phyloP scores from a whole-genome alignment of 1,140 invertebrate species.

The Drosophila hydei region DNA sequence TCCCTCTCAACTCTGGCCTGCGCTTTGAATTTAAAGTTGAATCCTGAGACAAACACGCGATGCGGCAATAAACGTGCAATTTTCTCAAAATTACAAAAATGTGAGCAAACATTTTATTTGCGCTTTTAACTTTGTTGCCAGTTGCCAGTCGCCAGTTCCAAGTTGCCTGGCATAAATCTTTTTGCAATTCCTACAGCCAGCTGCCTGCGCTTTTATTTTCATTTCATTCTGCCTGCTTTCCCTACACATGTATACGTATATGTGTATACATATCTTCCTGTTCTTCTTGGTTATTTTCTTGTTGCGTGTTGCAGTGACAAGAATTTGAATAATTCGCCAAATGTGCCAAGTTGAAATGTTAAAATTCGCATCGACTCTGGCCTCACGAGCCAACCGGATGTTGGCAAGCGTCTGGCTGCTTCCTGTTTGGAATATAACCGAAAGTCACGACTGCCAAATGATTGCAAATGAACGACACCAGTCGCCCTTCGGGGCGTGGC shows the following conservation, averaged over 20 bases:
- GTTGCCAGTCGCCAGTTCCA: conserved; percentile 18
- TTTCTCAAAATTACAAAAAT: conserved; percentile 78
- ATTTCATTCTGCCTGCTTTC: conserved; percentile 50
- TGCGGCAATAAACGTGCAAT: conserved; percentile 73
- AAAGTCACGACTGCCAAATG: conserved; percentile 78
- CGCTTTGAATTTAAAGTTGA: conserved; percentile 55
- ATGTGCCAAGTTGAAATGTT: conserved; percentile 83
- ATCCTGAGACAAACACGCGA: conserved; percentile 47
- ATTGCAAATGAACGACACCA: conserved; percentile 75
- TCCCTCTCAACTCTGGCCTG: not conserved
- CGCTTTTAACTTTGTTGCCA: conserved; percentile 63
- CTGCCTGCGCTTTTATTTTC: conserved; percentile 39
- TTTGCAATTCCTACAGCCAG: conserved; percentile 59
- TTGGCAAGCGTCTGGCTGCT: conserved; percentile 72
- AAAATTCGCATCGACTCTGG: conserved; percentile 70
- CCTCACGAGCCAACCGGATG: conserved; percentile 46
- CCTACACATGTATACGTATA: not conserved
- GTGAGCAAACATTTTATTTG: conserved; percentile 80
- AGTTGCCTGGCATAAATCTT: conserved; percentile 62
- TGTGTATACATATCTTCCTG: not conserved
- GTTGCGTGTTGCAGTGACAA: conserved; percentile 70
- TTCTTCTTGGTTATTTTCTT: conserved; percentile 23
- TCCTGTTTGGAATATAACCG: conserved; percentile 68
- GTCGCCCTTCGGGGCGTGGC: not conserved
- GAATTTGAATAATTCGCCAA: conserved; percentile 81